phyloP scores from a whole-genome alignment of 2,888 invertebrate species.

The Baccha elongata region DNA sequence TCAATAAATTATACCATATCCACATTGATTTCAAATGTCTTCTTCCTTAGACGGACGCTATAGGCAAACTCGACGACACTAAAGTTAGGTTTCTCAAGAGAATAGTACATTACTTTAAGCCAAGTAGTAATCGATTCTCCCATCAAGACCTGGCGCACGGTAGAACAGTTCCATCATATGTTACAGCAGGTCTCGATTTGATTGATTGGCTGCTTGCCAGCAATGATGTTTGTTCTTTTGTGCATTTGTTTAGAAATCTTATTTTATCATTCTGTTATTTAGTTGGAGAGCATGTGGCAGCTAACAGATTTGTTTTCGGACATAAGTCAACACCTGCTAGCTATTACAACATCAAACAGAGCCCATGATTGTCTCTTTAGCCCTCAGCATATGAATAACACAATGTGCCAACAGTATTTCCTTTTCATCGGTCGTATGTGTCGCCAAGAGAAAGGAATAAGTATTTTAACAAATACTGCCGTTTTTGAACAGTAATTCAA shows the following conservation, averaged over 20 bases:
- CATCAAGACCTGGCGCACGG: slow-evolving; percentile 88
- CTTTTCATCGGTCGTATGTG: slow-evolving; percentile 94
- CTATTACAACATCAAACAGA: slow-evolving; percentile 88
- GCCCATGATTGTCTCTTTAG: slow-evolving; percentile 94
- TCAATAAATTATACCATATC: too few relatives aligned
- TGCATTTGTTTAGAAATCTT: not conserved
- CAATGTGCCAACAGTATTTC: slow-evolving; percentile 97
- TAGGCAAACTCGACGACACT: slow-evolving; percentile 86
- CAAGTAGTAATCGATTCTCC: slow-evolving; percentile 93
- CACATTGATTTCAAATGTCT: not conserved
- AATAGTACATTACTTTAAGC: slow-evolving; percentile 92
- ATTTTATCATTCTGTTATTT: slow-evolving; percentile 45
- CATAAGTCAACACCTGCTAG: slow-evolving; percentile 88
- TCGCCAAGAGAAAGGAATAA: slow-evolving; percentile 87
- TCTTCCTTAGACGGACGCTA: slow-evolving; percentile 81
- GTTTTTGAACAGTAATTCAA: slow-evolving; percentile 88
- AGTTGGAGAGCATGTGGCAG: slow-evolving; percentile 88
- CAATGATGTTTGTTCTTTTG: slow-evolving; percentile 76
- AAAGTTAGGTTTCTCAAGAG: slow-evolving; percentile 88
- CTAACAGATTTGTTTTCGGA: slow-evolving; percentile 91
- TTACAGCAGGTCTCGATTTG: slow-evolving; percentile 81
- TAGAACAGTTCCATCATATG: slow-evolving; percentile 79
- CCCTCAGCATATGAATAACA: slow-evolving; percentile 93
- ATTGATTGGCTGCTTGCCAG: slow-evolving; percentile 81
- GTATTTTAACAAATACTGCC: slow-evolving; percentile 88